phyloP scores from a whole-genome alignment of 2,888 invertebrate genomes.

The Automeris io region DNA sequence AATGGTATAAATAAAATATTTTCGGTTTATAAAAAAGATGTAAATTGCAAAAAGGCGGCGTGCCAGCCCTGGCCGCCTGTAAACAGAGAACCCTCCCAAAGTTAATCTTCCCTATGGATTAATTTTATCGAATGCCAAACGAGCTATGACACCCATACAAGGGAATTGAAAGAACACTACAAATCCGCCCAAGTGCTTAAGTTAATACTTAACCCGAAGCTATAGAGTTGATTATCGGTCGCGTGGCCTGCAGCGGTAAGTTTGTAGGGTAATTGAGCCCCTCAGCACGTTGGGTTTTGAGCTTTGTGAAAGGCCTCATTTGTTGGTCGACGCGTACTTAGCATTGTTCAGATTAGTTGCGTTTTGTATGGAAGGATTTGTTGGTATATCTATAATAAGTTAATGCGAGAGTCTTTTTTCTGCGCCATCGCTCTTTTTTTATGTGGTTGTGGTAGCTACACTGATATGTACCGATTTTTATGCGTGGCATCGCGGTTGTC shows the following conservation, averaged over 20 bases:
- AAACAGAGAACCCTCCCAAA: slow-evolving; percentile 48
- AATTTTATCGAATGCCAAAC: slow-evolving; percentile 73
- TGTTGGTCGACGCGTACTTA: slow-evolving; percentile 35
- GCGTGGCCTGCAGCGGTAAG: slow-evolving; percentile 10
- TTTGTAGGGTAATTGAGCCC: slow-evolving; percentile 32
- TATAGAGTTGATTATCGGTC: slow-evolving; percentile 31
- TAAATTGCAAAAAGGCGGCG: background rate
- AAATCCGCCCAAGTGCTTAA: slow-evolving; percentile 19
- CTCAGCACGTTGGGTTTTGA: slow-evolving; percentile 58
- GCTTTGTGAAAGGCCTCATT: slow-evolving; percentile 62
- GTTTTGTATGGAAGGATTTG: slow-evolving; percentile 2
- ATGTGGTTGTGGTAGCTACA: too few relatives aligned
- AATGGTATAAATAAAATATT: background rate
- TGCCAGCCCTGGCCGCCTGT: slow-evolving; percentile 40
- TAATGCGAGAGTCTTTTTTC: too few relatives aligned
- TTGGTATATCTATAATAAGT: background rate
- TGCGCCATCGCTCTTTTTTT: too few relatives aligned
- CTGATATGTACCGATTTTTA: too few relatives aligned
- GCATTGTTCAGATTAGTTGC: slow-evolving; percentile 23
- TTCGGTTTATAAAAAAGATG: background rate
- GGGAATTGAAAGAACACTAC: slow-evolving; percentile 42
- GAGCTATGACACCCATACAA: slow-evolving; percentile 64
- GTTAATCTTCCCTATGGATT: slow-evolving; percentile 62
- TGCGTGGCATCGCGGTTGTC: too few relatives aligned
- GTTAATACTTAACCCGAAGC: slow-evolving; percentile 18